These are phyloP conservation scores for Sciaenops ocellatus DNA, from an alignment of 2,797 vertebrate genomes.

Conservation along the genomic window DNA sequence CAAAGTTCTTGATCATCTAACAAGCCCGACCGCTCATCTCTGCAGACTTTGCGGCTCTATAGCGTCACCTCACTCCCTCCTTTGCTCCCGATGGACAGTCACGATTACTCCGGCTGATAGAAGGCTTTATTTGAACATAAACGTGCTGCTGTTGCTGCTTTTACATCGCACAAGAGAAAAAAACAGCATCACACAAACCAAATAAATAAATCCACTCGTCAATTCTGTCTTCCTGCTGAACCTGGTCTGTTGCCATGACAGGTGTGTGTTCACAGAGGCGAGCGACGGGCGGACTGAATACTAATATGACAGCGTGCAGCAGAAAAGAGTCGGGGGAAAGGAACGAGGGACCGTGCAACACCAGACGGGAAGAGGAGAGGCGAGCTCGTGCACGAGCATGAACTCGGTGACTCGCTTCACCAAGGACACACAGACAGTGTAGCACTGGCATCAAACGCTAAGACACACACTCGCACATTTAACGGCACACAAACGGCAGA, in stretches of 20 bases:
- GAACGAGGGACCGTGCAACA: conserved; percentile 16
- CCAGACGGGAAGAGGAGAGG: conserved; percentile 29
- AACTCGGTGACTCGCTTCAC: conserved; percentile 74
- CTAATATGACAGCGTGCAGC: conserved; percentile 62
- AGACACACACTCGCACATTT: conserved; percentile 3
- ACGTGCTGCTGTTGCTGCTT: too few species aligned
- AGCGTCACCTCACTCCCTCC: too few species aligned
- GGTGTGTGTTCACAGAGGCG: conserved; percentile 23
- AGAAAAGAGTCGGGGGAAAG: conserved; percentile 17
- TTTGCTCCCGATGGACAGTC: too few species aligned
- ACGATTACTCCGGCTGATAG: too few species aligned
- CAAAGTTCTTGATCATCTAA: too few species aligned
- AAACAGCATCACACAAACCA: conserved; percentile 27
- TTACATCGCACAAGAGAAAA: not conserved
- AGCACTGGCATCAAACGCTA: conserved; percentile 6
- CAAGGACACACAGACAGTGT: conserved; percentile 57
- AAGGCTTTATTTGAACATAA: too few species aligned
- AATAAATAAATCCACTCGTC: conserved; percentile 32
- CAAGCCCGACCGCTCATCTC: too few species aligned
- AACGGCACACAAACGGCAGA: not conserved
- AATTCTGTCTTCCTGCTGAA: conserved; percentile 19
- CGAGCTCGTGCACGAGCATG: conserved; percentile 52
- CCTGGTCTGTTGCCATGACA: conserved; percentile 33
- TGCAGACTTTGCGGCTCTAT: too few species aligned
- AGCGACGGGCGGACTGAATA: conserved; percentile 53